phyloP scores from a whole-genome alignment of 1,140 invertebrate species.

The Paraescarpia echinospica region DNA sequence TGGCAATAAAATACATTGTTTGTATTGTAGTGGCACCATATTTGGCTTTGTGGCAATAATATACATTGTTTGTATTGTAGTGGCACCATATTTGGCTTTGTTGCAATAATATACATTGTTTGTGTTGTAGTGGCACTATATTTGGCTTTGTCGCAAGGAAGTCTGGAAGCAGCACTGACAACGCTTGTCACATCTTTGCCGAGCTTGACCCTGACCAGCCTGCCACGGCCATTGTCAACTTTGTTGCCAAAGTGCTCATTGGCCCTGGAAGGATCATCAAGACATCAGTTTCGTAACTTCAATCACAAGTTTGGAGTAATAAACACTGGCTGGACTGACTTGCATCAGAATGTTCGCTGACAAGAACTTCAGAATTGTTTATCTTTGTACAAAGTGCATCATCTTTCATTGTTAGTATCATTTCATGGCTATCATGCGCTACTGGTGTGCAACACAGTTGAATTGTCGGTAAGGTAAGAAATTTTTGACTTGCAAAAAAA shows the following conservation, averaged over 20 bases:
- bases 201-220: slow-evolving; percentile 94
- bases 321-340: background rate
- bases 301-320: background rate
- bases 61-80: background rate
- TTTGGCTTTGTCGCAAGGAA: slow-evolving; percentile 94
- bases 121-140: slow-evolving; percentile 40
- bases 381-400: background rate
- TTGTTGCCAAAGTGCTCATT: slow-evolving; percentile 83
- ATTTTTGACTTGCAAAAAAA: background rate
- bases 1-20: slow-evolving; percentile 66
- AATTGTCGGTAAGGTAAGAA: background rate
- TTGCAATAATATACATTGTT: slow-evolving; percentile 75
- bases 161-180: slow-evolving; percentile 77
- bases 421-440: background rate
- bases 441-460: background rate
- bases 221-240: slow-evolving; percentile 92
- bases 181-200: slow-evolving; percentile 95
- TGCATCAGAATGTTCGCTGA: background rate
- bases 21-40: background rate
- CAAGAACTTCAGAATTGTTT: background rate
- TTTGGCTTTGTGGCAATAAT: background rate
- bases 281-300: slow-evolving; percentile 1
- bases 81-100: slow-evolving; percentile 79
- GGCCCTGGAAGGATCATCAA: slow-evolving; percentile 38
- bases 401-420: background rate